Percentiles rank a stretch among this genome's conserved stretches.
phyloP scores from a whole-genome alignment of 1,140 invertebrate genomes.

The Neodiprion lecontei region DNA sequence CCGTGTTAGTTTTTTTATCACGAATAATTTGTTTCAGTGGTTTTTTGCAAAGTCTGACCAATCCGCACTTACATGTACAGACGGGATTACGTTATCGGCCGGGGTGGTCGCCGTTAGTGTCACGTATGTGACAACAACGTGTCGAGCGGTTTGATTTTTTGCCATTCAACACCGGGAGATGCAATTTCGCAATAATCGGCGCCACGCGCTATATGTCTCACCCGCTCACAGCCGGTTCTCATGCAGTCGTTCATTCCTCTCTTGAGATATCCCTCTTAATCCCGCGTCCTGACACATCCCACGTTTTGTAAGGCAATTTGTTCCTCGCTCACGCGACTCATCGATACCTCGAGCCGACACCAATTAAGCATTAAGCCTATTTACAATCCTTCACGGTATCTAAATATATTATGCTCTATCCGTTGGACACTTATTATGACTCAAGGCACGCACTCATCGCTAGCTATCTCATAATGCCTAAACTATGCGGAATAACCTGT shows the following conservation, averaged over 20 bases:
- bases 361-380: neutral
- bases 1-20: too few relatives aligned
- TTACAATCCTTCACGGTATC: too few relatives aligned
- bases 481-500: too few relatives aligned
- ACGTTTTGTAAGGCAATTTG: neutral
- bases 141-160: conserved; percentile 11
- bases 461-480: too few relatives aligned
- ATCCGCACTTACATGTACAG: neutral
- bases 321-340: neutral
- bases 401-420: too few relatives aligned
- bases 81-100: neutral
- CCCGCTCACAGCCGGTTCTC: neutral
- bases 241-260: neutral
- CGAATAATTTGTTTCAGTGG: too few relatives aligned
- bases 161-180: neutral
- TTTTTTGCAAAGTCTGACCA: too few relatives aligned
- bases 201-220: conserved; percentile 3
- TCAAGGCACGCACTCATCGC: too few relatives aligned
- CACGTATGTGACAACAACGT: neutral
- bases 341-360: neutral
- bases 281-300: neutral
- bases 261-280: neutral
- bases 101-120: neutral
- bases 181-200: conserved; percentile 7
- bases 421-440: too few relatives aligned